Percentiles rank a stretch among this genome's conserved stretches.
These are phyloP conservation scores for Parnassius mnemosyne DNA, from an alignment of 2,888 invertebrate genomes.

Conservation along the genomic window DNA sequence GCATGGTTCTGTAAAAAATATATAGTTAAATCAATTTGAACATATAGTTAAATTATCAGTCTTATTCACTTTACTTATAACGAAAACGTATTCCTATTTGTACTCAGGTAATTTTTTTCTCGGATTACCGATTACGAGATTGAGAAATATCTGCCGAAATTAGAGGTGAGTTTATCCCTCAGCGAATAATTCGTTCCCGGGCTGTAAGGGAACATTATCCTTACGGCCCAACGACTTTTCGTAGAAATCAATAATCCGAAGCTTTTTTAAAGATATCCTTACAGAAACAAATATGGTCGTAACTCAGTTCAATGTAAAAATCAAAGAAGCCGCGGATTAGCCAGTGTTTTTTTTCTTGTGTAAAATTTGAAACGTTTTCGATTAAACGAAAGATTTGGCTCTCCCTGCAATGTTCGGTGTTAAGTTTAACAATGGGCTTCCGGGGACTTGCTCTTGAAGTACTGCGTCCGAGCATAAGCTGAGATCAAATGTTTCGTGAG, in stretches of 20 bases:
- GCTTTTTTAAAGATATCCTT: constrained; percentile 66
- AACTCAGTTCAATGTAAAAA: constrained; percentile 48
- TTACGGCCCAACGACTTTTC: constrained; percentile 64
- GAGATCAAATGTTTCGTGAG: constrained; percentile 56
- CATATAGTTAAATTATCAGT: constrained; percentile 19
- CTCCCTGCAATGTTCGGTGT: constrained; percentile 57
- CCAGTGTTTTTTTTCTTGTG: constrained; percentile 58
- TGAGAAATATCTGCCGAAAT: constrained; percentile 63
- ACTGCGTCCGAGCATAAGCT: constrained; percentile 38
- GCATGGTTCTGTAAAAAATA: background rate
- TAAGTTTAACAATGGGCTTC: constrained; percentile 67
- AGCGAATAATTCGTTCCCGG: constrained; percentile 72
- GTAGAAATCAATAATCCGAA: constrained; percentile 73
- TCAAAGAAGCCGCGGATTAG: constrained; percentile 78
- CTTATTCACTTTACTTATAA: constrained; percentile 31
- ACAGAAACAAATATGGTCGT: constrained; percentile 69
- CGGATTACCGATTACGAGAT: constrained; percentile 47
- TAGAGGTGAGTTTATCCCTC: constrained; percentile 73
- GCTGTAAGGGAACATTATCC: constrained; percentile 70
- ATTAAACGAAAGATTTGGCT: constrained; percentile 69
- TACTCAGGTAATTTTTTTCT: constrained; percentile 62
- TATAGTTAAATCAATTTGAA: constrained; percentile 18
- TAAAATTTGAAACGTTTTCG: constrained; percentile 71
- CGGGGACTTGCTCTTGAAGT: constrained; percentile 57
- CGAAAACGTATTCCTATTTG: constrained; percentile 24